Conservation (phyloP, 2,888 invertebrate genomes). For the Cheiracanthium punctorium region DNA sequence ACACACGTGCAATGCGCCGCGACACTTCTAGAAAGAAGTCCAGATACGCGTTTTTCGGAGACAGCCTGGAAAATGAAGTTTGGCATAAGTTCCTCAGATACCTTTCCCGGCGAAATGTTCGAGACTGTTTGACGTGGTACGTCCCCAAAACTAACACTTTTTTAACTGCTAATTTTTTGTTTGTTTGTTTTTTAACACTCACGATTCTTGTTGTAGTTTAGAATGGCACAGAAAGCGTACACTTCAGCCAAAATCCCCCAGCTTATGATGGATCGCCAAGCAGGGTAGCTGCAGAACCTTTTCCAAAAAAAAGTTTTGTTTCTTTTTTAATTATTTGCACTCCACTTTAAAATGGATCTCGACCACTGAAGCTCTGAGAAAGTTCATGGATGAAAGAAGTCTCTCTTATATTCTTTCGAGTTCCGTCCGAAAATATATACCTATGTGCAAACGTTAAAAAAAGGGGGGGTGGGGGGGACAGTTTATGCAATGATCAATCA, state of each 20-base stretch:
- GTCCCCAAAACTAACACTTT: not conserved
- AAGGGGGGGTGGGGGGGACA: constrained; percentile 15
- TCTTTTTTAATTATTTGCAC: not conserved
- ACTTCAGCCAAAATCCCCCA: not conserved
- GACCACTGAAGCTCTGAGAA: constrained; percentile 31
- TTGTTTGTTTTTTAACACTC: too few species aligned
- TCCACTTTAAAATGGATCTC: constrained; percentile 10
- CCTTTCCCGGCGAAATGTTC: not conserved
- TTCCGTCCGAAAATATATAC: constrained; percentile 32
- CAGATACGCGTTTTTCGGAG: not conserved
- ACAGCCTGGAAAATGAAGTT: not conserved
- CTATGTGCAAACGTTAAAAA: constrained; percentile 31
- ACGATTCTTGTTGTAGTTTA: not conserved
- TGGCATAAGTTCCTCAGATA: not conserved
- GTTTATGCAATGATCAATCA: not conserved
- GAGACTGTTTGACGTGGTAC: not conserved
- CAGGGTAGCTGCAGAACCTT: not conserved
- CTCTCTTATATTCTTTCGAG: constrained; percentile 17
- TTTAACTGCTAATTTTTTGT: not conserved
- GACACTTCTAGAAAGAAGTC: constrained; percentile 7
- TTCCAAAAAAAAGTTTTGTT: too few species aligned
- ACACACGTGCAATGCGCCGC: not conserved
- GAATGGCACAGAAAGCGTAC: constrained; percentile 1
- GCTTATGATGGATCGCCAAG: not conserved
- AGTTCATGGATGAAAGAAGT: constrained; percentile 31